Percentiles rank a stretch among this genome's conserved stretches.
Conservation (phyloP, 2,113 vertebrate genomes). For the Polypterus bichir region DNA sequence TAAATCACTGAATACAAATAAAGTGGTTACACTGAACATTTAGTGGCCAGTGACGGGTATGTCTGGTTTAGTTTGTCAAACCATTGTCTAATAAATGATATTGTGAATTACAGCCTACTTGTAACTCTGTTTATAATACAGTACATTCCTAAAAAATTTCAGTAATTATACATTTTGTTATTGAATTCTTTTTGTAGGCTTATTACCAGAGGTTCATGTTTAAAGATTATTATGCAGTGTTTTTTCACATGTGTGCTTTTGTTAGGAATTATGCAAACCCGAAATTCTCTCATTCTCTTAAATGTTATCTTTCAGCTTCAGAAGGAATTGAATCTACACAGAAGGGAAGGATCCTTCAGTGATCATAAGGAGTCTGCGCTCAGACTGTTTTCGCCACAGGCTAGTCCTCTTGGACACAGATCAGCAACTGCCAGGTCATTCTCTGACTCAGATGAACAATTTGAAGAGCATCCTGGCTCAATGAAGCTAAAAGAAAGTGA, state of each 20-base stretch:
- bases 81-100: no score
- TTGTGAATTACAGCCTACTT: no score
- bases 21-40: no score
- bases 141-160: no score
- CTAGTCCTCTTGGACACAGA: constrained; percentile 33
- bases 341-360: constrained; percentile 36
- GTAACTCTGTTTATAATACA: no score
- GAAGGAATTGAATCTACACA: constrained; percentile 50
- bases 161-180: no score
- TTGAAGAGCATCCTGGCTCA: constrained; percentile 49
- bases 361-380: constrained; percentile 45
- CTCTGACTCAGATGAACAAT: constrained; percentile 57
- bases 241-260: not conserved
- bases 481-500: constrained; percentile 58
- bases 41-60: no score
- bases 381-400: constrained; percentile 44
- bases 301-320: constrained; percentile 51
- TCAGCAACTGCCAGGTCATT: constrained; percentile 46
- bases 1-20: no score
- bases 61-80: no score
- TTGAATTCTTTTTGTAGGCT: not conserved
- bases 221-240: constrained; percentile 15
- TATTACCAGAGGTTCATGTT: constrained; percentile 16
- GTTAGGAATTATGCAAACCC: not conserved
- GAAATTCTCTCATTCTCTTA: not conserved